Evolutionary conservation across 2,888 invertebrate species (phyloP).

Genomic region (Eristalinus aeneus): DNA sequence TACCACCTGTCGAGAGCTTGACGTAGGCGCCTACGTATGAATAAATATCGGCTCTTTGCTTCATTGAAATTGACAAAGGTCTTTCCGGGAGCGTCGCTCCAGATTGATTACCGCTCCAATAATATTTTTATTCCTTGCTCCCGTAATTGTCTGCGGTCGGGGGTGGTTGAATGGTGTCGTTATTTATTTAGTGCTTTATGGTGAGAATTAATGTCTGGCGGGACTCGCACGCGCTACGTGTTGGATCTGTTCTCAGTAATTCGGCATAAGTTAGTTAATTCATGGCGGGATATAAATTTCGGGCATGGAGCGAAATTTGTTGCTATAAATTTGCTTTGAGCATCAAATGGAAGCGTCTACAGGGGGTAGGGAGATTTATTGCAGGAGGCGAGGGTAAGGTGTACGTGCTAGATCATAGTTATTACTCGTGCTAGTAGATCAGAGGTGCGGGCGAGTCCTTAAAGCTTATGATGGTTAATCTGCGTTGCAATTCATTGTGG

Average conservation of each 20-base stretch:
- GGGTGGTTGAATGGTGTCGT: background rate
- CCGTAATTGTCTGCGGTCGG: background rate
- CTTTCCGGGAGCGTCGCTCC: background rate
- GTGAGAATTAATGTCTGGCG: slow-evolving; percentile 44
- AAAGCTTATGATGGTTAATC: background rate
- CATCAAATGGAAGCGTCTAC: slow-evolving; percentile 49
- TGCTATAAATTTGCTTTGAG: slow-evolving; percentile 45
- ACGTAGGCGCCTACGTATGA: background rate
- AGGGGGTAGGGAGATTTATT: slow-evolving; percentile 44
- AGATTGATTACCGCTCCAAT: slow-evolving; percentile 45
- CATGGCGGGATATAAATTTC: slow-evolving; percentile 50
- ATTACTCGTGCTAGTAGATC: background rate
- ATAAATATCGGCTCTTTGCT: slow-evolving; percentile 22
- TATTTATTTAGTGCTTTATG: slow-evolving; percentile 57
- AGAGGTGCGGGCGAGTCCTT: background rate
- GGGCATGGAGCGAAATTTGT: slow-evolving; percentile 2
- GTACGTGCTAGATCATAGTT: slow-evolving; percentile 36
- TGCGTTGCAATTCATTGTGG: background rate
- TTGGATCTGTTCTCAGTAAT: slow-evolving; percentile 32
- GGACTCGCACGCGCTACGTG: slow-evolving; percentile 49
- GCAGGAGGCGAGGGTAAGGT: slow-evolving; percentile 15
- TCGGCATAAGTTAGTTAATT: slow-evolving; percentile 59
- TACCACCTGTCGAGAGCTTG: background rate
- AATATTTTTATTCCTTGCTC: slow-evolving; percentile 28
- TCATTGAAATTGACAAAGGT: slow-evolving; percentile 31